Evolutionary conservation across 2,113 vertebrate genomes (phyloP), one percentile per base, ranked within the genome.

Genomic region (Oxyura jamaicensis): DNA sequence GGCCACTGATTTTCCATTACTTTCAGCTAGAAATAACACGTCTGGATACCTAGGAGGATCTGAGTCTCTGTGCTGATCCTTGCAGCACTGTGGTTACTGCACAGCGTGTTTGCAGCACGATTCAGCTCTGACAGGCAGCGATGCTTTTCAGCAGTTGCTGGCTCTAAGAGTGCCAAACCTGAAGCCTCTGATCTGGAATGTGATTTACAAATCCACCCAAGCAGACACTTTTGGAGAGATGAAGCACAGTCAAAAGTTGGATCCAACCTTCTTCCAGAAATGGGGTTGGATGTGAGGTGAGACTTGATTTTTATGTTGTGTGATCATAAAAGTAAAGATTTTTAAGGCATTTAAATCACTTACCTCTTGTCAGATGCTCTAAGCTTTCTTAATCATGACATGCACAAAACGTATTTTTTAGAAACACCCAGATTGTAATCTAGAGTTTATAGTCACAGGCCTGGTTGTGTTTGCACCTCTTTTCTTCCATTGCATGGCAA

Each of bases 121-220:
- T 16, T 28, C 9, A 36, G 83, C 39, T 18, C 66, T 1, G 53
- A 41, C 35, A 36, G 53, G 8, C 11, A 46, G 60, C 41, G 1
- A 10, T 2, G 4, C 50, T 25, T 55, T 59, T 48, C 52, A 6
- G 44, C 2, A 0, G 1, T 8, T 6, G 22, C 36, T 16, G 20
- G 53, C 46, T 3, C 46, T 3, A 10, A 16, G 69, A 18, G 3
- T 4, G 19, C 44, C 33, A 6, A 53, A 48, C 25, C 52, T 5
- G 0, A 1, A 48, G 25, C 29, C 31, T 33, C 59, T n/a, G 29
- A 6, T 42, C 59, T 29, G 6, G 22, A 55, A 8, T 0, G 8
- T 1, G 7, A 10, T 52, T 22, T 56, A 46, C 52, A 56, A 72
- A 52, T 31, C 67, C 48, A 60, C 72, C 59, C 39, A 4, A 62